A percentile compares a stretch with the other conserved stretches of the same genome.
Evolutionary conservation across 1,140 invertebrate genomes (phyloP).

Genomic region (Zaprionus inermis): DNA sequence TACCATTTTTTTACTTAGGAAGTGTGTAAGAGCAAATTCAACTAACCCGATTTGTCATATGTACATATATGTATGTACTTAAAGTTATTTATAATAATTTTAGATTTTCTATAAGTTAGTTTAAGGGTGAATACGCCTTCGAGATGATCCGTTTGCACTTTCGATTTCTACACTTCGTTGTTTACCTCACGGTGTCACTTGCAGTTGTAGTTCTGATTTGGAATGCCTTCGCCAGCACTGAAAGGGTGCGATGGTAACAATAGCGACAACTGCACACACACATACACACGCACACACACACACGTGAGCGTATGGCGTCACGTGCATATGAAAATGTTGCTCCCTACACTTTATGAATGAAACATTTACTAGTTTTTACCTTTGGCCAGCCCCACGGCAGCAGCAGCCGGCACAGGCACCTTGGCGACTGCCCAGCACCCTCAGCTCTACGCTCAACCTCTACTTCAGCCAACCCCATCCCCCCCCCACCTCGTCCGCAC

Average conservation of each 20-base stretch:
- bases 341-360: constrained; percentile 74
- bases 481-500: not conserved
- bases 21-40: no score
- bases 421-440: constrained; percentile 53
- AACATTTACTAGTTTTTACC: constrained; percentile 70
- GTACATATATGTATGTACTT: no score
- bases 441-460: not conserved
- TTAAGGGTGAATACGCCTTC: not conserved
- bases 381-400: constrained; percentile 22
- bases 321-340: constrained; percentile 69
- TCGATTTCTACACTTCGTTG: not conserved
- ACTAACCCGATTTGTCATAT: no score
- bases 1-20: no score
- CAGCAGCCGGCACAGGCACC: constrained; percentile 42
- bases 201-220: constrained; percentile 2
- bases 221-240: not conserved
- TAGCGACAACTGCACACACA: constrained; percentile 6
- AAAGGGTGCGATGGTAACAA: constrained; percentile 20
- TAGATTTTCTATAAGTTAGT: not conserved
- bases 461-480: not conserved
- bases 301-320: constrained; percentile 32
- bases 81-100: not conserved
- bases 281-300: not conserved
- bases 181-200: not conserved
- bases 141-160: not conserved